Conservation (phyloP, 2,797 vertebrate species). For the Xenopus petersii region DNA sequence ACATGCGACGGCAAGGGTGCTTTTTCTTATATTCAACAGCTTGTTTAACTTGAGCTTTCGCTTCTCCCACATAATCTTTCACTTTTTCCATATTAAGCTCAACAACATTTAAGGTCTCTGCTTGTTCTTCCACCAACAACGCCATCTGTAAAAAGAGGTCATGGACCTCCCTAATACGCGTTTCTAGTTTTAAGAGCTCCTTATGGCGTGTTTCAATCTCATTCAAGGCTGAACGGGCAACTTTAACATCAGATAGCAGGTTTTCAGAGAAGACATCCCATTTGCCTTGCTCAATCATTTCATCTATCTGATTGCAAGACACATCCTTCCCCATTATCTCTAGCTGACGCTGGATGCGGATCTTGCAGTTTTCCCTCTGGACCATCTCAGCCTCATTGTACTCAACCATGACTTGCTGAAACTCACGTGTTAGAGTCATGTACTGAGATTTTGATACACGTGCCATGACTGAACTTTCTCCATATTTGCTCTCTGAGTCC, state of each 20-base stretch:
- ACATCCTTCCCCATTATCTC: slow-evolving; percentile 91
- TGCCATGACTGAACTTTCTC: slow-evolving; percentile 74
- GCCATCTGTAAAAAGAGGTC: slow-evolving; percentile 94
- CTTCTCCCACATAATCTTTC: slow-evolving; percentile 73
- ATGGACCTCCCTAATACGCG: slow-evolving; percentile 81
- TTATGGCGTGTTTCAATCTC: slow-evolving; percentile 92
- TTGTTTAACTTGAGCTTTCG: slow-evolving; percentile 74
- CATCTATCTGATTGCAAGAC: slow-evolving; percentile 84
- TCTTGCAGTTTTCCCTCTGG: slow-evolving; percentile 86
- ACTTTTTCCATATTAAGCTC: slow-evolving; percentile 85
- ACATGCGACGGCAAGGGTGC: slow-evolving; percentile 85
- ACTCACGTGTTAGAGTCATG: slow-evolving; percentile 77
- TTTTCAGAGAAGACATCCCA: slow-evolving; percentile 90
- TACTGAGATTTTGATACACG: slow-evolving; percentile 86
- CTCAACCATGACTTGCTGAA: slow-evolving; percentile 86
- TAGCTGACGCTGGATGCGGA: slow-evolving; percentile 89
- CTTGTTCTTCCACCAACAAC: slow-evolving; percentile 89
- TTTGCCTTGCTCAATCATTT: slow-evolving; percentile 89
- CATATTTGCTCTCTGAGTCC: slow-evolving; percentile 71
- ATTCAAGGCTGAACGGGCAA: slow-evolving; percentile 78
- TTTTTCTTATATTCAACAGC: slow-evolving; percentile 81
- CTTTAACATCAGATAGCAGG: slow-evolving; percentile 83
- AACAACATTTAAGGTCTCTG: slow-evolving; percentile 78
- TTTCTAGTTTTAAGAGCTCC: slow-evolving; percentile 86
- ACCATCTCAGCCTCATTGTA: slow-evolving; percentile 90